phyloP scores from a whole-genome alignment of 2,113 vertebrate species.

The Shinisaurus crocodilurus region DNA sequence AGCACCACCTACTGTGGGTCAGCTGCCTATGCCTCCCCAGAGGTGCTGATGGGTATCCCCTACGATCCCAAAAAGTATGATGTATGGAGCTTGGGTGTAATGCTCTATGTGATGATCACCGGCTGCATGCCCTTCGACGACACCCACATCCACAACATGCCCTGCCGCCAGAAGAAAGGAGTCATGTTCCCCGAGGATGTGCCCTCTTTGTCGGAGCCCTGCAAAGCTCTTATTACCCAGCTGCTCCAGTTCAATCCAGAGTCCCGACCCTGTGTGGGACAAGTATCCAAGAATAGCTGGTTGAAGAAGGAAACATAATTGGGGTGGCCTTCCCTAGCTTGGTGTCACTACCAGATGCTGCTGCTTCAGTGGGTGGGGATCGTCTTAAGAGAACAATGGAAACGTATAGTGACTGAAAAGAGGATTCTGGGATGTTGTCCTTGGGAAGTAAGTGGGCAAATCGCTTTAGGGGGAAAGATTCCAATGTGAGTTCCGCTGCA shows the following conservation, averaged over 20 bases:
- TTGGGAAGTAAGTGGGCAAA: neutral
- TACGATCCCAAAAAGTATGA: constrained; percentile 81
- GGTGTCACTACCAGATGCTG: neutral
- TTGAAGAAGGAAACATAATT: constrained; percentile 52
- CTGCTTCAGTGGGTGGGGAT: neutral
- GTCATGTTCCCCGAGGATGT: constrained; percentile 71
- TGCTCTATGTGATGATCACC: constrained; percentile 81
- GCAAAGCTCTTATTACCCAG: constrained; percentile 71
- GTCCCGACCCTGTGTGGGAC: constrained; percentile 60
- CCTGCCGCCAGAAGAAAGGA: constrained; percentile 74
- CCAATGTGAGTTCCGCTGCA: neutral
- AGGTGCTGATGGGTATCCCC: constrained; percentile 79
- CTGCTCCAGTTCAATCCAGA: constrained; percentile 75
- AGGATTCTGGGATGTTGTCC: neutral
- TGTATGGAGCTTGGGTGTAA: constrained; percentile 81
- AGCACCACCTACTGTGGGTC: constrained; percentile 81
- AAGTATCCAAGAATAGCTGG: constrained; percentile 78
- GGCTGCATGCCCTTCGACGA: constrained; percentile 80
- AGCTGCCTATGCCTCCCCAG: constrained; percentile 75
- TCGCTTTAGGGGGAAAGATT: neutral
- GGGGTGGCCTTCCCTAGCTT: neutral
- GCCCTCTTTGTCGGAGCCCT: constrained; percentile 66
- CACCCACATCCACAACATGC: constrained; percentile 68
- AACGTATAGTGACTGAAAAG: neutral
- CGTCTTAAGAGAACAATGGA: neutral